Conservation (phyloP, 1,140 invertebrate species). For the Caerostris extrusa region DNA sequence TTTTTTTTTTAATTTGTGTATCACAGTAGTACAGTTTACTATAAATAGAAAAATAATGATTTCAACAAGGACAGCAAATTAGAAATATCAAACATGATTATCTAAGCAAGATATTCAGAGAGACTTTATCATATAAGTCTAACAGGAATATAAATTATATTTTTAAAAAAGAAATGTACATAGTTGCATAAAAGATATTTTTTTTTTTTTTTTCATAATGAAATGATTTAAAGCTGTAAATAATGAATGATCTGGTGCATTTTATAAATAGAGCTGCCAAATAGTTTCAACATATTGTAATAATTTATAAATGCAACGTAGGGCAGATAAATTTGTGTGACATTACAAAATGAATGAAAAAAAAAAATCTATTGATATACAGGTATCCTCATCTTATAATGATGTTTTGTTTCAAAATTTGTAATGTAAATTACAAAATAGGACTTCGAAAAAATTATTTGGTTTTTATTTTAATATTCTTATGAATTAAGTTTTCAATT, state of each 20-base stretch:
- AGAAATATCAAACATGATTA: not conserved
- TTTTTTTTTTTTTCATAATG: not conserved
- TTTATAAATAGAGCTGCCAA: not conserved
- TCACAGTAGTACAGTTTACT: not conserved
- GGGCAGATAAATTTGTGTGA: no score
- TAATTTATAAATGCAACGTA: not conserved
- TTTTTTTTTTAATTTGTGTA: not conserved
- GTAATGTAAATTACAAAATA: no score
- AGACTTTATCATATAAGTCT: not conserved
- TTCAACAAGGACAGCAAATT: slow-evolving; percentile 7
- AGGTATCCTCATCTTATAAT: no score
- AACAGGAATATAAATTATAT: slow-evolving; percentile 4
- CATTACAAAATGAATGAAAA: no score
- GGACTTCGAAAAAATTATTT: no score
- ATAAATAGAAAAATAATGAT: not conserved
- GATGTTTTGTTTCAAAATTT: no score
- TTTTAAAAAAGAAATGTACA: not conserved
- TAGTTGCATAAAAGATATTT: not conserved
- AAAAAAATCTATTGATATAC: no score
- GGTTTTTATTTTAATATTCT: no score
- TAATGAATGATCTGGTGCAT: not conserved
- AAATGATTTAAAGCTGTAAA: not conserved
- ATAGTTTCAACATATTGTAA: not conserved
- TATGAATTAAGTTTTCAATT: no score
- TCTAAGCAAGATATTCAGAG: not conserved